These are phyloP conservation scores for Diplodus sargus DNA, from an alignment of 2,797 vertebrate genomes.

Conservation along the genomic window DNA sequence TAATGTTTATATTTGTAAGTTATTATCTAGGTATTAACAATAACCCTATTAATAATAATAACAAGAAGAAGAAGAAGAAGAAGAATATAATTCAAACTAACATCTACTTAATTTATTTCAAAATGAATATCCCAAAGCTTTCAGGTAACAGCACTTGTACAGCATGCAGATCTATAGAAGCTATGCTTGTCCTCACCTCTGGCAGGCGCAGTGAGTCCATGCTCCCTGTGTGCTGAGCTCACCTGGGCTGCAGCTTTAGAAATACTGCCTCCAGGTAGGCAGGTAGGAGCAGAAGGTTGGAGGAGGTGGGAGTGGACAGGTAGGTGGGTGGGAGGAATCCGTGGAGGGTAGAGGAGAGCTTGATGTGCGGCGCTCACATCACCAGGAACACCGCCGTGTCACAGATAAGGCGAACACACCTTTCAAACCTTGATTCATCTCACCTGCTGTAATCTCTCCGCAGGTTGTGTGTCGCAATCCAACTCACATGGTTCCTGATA, in stretches of 20 bases:
- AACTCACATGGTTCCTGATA: conserved; percentile 58
- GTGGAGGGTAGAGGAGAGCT: conserved; percentile 19
- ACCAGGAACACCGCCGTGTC: conserved; percentile 17
- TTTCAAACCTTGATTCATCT: conserved; percentile 56
- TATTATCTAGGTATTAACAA: not conserved
- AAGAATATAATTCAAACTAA: not conserved
- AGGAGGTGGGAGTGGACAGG: not conserved
- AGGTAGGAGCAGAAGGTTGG: not conserved
- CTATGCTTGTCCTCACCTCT: conserved; percentile 66
- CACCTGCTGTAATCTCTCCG: conserved; percentile 48
- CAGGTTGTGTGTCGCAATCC: conserved; percentile 58
- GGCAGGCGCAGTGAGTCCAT: conserved; percentile 67
- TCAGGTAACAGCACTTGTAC: not conserved
- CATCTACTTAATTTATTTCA: not conserved
- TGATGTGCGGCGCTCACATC: conserved; percentile 61
- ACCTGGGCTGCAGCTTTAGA: conserved; percentile 44
- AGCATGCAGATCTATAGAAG: not conserved
- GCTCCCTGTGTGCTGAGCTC: conserved; percentile 42
- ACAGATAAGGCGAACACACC: conserved; percentile 73
- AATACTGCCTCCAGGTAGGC: conserved; percentile 28
- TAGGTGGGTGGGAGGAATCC: not conserved
- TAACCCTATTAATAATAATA: not conserved
- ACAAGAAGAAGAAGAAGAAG: not conserved
- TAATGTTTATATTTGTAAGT: not conserved
- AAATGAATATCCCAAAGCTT: not conserved